These are phyloP conservation scores for Pegoplata infirma DNA, from an alignment of 2,888 invertebrate species.

Conservation along the genomic window DNA sequence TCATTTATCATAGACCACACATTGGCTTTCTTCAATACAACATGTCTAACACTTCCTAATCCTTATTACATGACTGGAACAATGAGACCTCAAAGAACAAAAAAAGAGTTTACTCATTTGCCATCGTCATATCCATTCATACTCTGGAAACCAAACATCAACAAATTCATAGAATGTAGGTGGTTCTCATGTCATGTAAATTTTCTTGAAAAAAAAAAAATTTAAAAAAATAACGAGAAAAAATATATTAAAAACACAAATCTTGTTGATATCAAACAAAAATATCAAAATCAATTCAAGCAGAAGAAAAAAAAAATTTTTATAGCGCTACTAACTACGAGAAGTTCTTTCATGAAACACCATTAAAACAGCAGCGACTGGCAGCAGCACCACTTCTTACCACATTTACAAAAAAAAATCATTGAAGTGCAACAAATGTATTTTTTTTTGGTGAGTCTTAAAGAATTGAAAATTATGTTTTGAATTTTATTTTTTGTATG, in stretches of 20 bases:
- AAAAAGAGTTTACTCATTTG: neutral
- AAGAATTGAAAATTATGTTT: constrained; percentile 8
- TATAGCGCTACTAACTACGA: constrained; percentile 7
- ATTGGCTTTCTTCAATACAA: constrained; percentile 47
- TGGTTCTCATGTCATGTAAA: constrained; percentile 56
- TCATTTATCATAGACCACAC: constrained; percentile 58
- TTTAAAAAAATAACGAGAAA: neutral
- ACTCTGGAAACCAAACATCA: constrained; percentile 4
- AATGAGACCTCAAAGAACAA: neutral
- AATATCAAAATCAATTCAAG: constrained; percentile 53
- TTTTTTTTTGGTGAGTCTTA: constrained; percentile 14
- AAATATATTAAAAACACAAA: constrained; percentile 28
- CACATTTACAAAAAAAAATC: constrained; percentile 25
- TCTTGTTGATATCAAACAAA: constrained; percentile 45
- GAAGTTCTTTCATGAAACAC: constrained; percentile 6
- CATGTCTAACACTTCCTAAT: constrained; percentile 52
- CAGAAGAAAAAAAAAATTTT: constrained; percentile 41
- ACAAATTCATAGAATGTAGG: constrained; percentile 43
- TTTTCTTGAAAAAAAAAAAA: constrained; percentile 30
- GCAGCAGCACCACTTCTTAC: constrained; percentile 29
- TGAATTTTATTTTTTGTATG: neutral
- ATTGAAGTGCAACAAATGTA: constrained; percentile 59
- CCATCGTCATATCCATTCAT: too few species aligned
- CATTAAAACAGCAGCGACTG: neutral
- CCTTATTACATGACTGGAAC: constrained; percentile 23